phyloP scores from a whole-genome alignment of 2,888 invertebrate genomes.

The Scaptomyza caliginosa region DNA sequence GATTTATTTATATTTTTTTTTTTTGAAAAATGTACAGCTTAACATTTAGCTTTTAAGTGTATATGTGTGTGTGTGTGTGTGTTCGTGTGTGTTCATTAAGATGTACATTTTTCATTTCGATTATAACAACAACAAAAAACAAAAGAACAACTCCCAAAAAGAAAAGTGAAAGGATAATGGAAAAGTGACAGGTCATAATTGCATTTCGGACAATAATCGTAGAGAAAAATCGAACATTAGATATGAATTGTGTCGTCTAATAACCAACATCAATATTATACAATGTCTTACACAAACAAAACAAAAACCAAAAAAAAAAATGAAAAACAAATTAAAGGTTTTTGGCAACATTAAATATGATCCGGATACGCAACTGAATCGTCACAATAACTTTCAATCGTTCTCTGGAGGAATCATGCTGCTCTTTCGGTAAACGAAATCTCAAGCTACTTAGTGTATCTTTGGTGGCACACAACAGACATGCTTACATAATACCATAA shows the following conservation, averaged over 20 bases:
- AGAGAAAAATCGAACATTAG: conserved; percentile 15
- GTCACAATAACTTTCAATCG: conserved; percentile 98
- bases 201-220: conserved; percentile 1
- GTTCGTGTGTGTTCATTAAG: not conserved
- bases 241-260: conserved; percentile 12
- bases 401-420: conserved; percentile 96
- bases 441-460: conserved; percentile 35
- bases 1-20: too few species aligned
- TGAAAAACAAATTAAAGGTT: conserved; percentile 86
- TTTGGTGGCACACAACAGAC: conserved; percentile 47
- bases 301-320: not conserved
- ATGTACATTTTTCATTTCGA: conserved; percentile 10
- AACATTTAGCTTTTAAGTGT: not conserved
- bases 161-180: conserved; percentile 8
- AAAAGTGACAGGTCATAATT: not conserved
- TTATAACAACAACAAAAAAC: not conserved
- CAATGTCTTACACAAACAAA: conserved; percentile 68
- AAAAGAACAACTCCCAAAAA: not conserved
- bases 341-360: conserved; percentile 96
- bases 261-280: conserved; percentile 39
- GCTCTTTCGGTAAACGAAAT: conserved; percentile 92
- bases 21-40: not conserved
- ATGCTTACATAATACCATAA: conserved; percentile 31
- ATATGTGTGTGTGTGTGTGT: too few species aligned
- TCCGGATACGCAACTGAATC: conserved; percentile 93